These are phyloP conservation scores for Pseudopodoces humilis DNA, from an alignment of 2,113 vertebrate species.

Conservation along the genomic window DNA sequence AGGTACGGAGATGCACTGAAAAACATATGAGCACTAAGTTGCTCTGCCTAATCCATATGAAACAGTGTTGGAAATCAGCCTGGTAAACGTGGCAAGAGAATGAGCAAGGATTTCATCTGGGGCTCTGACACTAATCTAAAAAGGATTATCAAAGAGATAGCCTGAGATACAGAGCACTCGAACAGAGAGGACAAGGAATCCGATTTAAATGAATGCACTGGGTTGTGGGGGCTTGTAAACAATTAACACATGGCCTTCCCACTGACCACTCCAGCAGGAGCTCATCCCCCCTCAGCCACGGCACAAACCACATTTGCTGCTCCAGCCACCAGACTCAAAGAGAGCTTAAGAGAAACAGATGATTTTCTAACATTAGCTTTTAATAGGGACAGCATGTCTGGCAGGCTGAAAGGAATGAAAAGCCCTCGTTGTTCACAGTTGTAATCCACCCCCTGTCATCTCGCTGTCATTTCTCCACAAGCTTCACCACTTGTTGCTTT, in stretches of 20 bases:
- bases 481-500: neutral
- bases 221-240: neutral
- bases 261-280: neutral
- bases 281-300: neutral
- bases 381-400: neutral
- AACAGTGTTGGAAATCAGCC: constrained; percentile 73
- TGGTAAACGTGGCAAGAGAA: constrained; percentile 58
- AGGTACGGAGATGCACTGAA: constrained; percentile 73
- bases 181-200: neutral
- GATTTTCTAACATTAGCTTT: constrained; percentile 29
- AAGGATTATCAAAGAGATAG: constrained; percentile 53
- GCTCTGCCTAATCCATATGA: constrained; percentile 78
- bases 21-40: constrained; percentile 59
- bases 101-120: constrained; percentile 7
- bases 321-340: neutral
- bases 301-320: neutral
- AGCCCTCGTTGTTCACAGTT: neutral
- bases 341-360: constrained; percentile 17
- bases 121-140: constrained; percentile 57
- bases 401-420: neutral
- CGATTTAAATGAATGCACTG: neutral
- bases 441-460: neutral
- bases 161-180: neutral
- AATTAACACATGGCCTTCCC: neutral
- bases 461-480: neutral